Percentiles rank a stretch among this genome's conserved stretches.
These are phyloP conservation scores for Etia nguti DNA, from an alignment of 2,113 vertebrate species.

Conservation along the genomic window DNA sequence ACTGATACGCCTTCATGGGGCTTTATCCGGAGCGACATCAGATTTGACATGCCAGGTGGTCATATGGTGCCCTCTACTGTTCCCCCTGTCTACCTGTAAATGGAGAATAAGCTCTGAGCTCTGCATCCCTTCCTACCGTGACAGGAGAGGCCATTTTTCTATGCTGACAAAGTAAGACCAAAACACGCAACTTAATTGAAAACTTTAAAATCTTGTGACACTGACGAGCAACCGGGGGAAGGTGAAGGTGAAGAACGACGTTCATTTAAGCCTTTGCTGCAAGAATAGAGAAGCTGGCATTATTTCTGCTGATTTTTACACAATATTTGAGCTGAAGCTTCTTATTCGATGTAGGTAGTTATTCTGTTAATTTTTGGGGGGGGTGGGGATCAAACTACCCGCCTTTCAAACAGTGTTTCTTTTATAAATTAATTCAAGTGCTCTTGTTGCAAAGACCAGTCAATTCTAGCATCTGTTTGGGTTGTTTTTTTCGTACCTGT, in stretches of 20 bases:
- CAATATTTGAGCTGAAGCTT: background rate
- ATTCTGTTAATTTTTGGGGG: background rate
- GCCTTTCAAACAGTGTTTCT: background rate
- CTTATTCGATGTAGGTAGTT: background rate
- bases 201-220: background rate
- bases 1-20: background rate
- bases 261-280: background rate
- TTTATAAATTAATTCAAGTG: background rate
- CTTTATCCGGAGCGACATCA: background rate
- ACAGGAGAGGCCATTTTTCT: background rate
- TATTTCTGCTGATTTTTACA: background rate
- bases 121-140: background rate
- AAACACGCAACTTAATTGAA: background rate
- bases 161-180: background rate
- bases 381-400: background rate
- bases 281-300: background rate
- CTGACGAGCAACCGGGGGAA: background rate
- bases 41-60: background rate
- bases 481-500: conserved; percentile 76
- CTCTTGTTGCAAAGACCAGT: background rate
- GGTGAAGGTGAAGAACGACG: background rate
- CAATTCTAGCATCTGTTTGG: background rate
- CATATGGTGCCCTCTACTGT: conserved; percentile 49
- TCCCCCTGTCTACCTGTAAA: background rate
- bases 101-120: background rate